These are phyloP conservation scores for Drosophila yooni DNA, from an alignment of 2,888 invertebrate species.

Conservation along the genomic window DNA sequence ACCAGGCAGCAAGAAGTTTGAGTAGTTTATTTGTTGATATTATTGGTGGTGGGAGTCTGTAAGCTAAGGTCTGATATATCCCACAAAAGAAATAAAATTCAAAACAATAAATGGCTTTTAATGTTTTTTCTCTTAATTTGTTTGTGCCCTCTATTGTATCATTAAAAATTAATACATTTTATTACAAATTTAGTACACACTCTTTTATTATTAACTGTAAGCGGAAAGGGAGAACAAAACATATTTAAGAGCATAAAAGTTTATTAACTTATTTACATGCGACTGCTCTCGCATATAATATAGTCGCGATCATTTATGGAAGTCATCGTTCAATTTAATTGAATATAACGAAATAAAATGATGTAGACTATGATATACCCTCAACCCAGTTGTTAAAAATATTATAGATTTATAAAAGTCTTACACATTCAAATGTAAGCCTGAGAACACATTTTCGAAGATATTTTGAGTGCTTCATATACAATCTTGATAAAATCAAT, in stretches of 20 bases:
- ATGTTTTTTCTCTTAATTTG: neutral
- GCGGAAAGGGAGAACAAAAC: neutral
- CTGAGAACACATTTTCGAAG: neutral
- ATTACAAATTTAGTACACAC: neutral
- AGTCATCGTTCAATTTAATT: neutral
- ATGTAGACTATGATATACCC: neutral
- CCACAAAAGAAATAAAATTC: neutral
- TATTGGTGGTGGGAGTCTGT: neutral
- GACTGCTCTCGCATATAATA: neutral
- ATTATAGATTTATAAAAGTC: neutral
- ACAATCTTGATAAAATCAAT: neutral
- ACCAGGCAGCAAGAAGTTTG: slow-evolving; percentile 54
- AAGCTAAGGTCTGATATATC: neutral
- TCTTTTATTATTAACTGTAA: neutral
- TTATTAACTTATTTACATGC: neutral
- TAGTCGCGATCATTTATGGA: neutral
- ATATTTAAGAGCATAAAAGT: neutral
- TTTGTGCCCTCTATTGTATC: neutral
- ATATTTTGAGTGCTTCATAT: neutral
- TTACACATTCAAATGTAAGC: neutral
- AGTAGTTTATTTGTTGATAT: slow-evolving; percentile 22
- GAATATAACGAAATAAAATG: neutral
- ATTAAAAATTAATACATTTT: neutral
- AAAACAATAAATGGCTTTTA: neutral
- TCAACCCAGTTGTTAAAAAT: neutral